These are phyloP conservation scores for Molorchus minor DNA, from an alignment of 2,888 invertebrate species.

Conservation along the genomic window DNA sequence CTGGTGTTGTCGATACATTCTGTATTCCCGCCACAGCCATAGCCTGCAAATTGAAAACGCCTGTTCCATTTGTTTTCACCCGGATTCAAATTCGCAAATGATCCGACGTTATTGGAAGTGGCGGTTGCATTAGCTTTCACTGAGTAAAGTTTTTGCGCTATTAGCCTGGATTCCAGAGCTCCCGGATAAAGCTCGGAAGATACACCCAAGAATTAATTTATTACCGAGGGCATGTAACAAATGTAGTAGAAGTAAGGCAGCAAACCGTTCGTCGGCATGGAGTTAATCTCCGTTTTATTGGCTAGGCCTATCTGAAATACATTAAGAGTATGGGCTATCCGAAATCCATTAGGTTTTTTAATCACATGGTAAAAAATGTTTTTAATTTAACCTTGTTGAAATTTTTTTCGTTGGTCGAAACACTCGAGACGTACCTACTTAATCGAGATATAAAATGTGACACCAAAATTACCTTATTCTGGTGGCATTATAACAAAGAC, in stretches of 20 bases:
- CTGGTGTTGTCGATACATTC: not conserved
- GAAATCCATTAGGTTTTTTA: slow-evolving; percentile 15
- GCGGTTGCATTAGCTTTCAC: slow-evolving; percentile 15
- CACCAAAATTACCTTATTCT: too few species aligned
- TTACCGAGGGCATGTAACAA: slow-evolving; percentile 3
- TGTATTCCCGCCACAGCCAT: slow-evolving; percentile 11
- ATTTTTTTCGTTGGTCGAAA: too few species aligned
- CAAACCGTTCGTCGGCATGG: slow-evolving; percentile 10
- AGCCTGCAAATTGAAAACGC: not conserved
- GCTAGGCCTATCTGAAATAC: slow-evolving; percentile 10
- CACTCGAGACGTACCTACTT: too few species aligned
- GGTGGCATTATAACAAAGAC: too few species aligned
- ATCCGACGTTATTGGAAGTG: slow-evolving; percentile 1
- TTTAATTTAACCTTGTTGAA: not conserved
- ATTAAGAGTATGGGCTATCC: slow-evolving; percentile 1
- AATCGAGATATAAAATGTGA: too few species aligned
- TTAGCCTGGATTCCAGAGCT: not conserved
- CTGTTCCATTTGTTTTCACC: not conserved
- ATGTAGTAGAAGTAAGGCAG: slow-evolving; percentile 17
- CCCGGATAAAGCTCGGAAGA: slow-evolving; percentile 6
- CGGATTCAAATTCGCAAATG: slow-evolving; percentile 18
- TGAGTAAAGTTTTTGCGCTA: slow-evolving; percentile 11
- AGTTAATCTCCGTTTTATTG: slow-evolving; percentile 16
- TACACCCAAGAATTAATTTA: slow-evolving; percentile 17
- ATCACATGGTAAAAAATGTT: not conserved